Base-by-base conservation (phyloP, 2,888 invertebrate genomes). In the Allygus modestus region DNA sequence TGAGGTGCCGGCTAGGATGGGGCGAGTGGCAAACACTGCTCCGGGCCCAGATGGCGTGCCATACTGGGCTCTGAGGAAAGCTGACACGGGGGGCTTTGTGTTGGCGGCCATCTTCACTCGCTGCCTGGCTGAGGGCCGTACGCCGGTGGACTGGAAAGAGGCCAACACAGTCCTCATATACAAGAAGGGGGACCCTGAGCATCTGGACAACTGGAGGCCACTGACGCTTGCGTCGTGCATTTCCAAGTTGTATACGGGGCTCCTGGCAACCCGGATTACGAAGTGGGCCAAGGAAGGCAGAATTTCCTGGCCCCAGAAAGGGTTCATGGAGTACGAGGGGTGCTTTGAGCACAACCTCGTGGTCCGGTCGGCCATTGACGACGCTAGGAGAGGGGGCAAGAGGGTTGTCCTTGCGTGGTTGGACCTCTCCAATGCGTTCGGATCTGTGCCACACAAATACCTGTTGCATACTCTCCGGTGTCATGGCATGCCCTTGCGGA, bases 271-370 rank as follows among this genome's bases (percentile, higher is more conserved):
- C 9, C 12, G 81, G 15, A 43, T 81, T 28, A 20, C n/a, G 7
- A 26, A 20, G 31, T 81, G 54, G 81, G 51, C 51, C 33, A 28
- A 15, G 23, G 23, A 20, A 23, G 54, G 23, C 7, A 5, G 11
- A 11, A 54, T 54, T 15, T 23, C 54, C 54, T 54, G 54, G 23
- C 54, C 79, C 58, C 79, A 79, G 26, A 79, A 79, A 33, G 28
- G 79, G 11, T 79, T 79, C 37, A 79, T 79, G 28, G 26, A 79
- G 58, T n/a, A 51, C 51, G 51, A 79, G n/a, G 51, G 51, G 17
- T 79, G 54, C n/a, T n/a, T n/a, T n/a, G n/a, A n/a, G n/a, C n/a
- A n/a, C n/a, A n/a, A n/a, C n/a, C n/a, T n/a, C n/a, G n/a, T n/a
- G n/a, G n/a, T n/a, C n/a, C n/a, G n/a, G n/a, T n/a, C n/a, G n/a